Evolutionary conservation across 2,888 invertebrate genomes (phyloP), one percentile per base, ranked within the genome.

Genomic region (Galeruca laticollis): DNA sequence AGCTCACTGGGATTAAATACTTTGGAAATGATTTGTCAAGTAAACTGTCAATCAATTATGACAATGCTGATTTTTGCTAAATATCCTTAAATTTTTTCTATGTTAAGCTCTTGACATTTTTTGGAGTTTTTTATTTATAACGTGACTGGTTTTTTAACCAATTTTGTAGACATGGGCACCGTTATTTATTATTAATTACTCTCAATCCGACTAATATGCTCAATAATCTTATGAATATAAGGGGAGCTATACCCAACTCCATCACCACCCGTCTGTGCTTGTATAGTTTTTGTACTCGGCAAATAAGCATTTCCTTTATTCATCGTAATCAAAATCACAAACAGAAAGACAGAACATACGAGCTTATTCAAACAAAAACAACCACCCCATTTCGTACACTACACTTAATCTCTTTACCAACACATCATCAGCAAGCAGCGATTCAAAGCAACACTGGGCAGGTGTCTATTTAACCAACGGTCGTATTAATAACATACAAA

Each of bases 371-470:
- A 75, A 74, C 56, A 74, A 71, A 70, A 63, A 68, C 76, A 75
- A 76, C 78, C 79, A 79, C 79, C 65, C 59, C 60, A 37, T 49
- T 20, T 35, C 37, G 21, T 60, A 77, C 76, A 75, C 75, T 77
- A 76, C 75, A 77, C 78, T 77, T 81, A 81, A 80, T 81, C 80
- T 79, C 80, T 80, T 81, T 80, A 79, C 79, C 75, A 79, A 79
- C 80, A 80, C 81, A 80, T 81, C 83, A 81, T 82, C 82, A 81
- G 80, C 82, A 81, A 69, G 71, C 66, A 63, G 33, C 66, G 79
- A 80, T 78, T 80, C 80, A 81, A 82, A 83, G 82, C 82, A 81
- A 83, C 83, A 82, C 81, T 81, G 81, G 80, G 80, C 75, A 74
- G 77, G 78, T 80, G 81, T 79, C 80, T 74, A 74, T 79, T 78